Percentiles rank a stretch among this genome's conserved stretches.
phyloP scores from a whole-genome alignment of 2,797 vertebrate genomes.

The Heterohyrax brucei region DNA sequence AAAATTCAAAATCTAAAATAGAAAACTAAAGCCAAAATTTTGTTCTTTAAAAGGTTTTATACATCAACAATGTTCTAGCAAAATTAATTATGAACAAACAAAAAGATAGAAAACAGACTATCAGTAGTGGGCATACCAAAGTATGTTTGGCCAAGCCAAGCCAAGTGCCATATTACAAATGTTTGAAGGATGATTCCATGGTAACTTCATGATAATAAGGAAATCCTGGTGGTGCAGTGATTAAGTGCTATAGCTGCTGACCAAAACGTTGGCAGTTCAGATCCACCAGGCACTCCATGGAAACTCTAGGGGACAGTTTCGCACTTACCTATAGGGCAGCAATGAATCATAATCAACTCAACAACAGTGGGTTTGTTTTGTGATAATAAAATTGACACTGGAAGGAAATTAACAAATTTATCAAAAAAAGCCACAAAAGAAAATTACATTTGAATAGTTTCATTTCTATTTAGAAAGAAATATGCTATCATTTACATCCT shows the following conservation, averaged over 20 bases:
- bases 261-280: no score
- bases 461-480: conserved; percentile 9
- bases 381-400: background rate
- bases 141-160: background rate
- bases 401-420: background rate
- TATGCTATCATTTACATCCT: background rate
- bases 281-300: no score
- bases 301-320: no score
- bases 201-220: no score
- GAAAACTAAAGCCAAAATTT: background rate
- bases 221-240: no score
- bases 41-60: background rate
- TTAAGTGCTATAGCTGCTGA: no score
- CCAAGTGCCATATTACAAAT: background rate
- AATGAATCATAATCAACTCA: no score
- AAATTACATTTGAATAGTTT: background rate
- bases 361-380: background rate
- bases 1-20: background rate
- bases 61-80: background rate
- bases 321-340: no score
- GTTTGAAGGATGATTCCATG: background rate
- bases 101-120: background rate
- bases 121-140: conserved; percentile 23
- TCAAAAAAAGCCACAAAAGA: background rate
- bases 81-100: background rate